Percentiles rank a stretch among this genome's conserved stretches.
Evolutionary conservation across 1,140 invertebrate species (phyloP).

Genomic region (Schlechtendalia chinensis): DNA sequence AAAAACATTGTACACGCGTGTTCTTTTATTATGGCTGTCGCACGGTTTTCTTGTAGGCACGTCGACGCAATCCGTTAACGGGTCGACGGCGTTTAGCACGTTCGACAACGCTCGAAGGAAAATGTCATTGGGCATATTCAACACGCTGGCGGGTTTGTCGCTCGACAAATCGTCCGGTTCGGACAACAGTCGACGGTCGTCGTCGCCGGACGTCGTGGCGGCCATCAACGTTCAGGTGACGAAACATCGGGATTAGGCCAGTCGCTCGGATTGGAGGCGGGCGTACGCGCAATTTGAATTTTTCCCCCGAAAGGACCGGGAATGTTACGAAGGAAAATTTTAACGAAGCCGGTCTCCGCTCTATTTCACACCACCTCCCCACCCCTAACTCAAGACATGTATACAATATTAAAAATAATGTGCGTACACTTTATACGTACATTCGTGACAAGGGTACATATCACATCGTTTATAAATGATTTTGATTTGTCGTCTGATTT

Average conservation of each 20-base stretch:
- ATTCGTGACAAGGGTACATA: too few relatives aligned
- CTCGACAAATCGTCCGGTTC: slow-evolving; percentile 43
- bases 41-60: slow-evolving; percentile 33
- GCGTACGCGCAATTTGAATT: too few relatives aligned
- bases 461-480: too few relatives aligned
- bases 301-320: too few relatives aligned
- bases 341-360: too few relatives aligned
- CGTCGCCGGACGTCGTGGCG: slow-evolving; percentile 26
- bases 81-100: slow-evolving; percentile 23
- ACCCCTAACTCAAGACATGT: too few relatives aligned
- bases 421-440: too few relatives aligned
- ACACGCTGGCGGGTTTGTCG: slow-evolving; percentile 28
- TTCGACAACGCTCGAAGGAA: slow-evolving; percentile 31
- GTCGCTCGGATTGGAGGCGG: too few relatives aligned
- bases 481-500: too few relatives aligned
- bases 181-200: slow-evolving; percentile 31
- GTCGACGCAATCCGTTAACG: neutral
- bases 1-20: neutral
- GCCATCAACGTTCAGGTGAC: slow-evolving; percentile 5
- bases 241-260: neutral
- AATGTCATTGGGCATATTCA: slow-evolving; percentile 36
- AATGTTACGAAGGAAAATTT: too few relatives aligned
- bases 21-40: neutral
- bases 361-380: too few relatives aligned
- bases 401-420: too few relatives aligned